phyloP scores from a whole-genome alignment of 2,113 vertebrate species.

The Epinephelus moara region DNA sequence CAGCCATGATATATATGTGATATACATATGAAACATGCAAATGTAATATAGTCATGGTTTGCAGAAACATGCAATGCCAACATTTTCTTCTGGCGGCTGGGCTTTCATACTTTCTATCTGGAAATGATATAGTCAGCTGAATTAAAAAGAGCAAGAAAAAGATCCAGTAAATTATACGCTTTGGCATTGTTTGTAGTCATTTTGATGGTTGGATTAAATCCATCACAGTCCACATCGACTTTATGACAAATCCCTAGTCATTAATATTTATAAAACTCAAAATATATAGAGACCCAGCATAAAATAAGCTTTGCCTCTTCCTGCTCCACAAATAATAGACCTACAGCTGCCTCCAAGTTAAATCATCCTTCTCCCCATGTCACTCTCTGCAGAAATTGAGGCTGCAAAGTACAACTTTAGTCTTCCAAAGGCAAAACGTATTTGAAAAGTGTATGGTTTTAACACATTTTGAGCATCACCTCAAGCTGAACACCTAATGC shows the following conservation, averaged over 20 bases:
- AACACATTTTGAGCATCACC: background rate
- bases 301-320: conserved; percentile 8
- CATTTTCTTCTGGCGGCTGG: too few relatives aligned
- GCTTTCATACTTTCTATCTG: background rate
- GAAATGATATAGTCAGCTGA: background rate
- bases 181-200: conserved; percentile 5
- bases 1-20: too few relatives aligned
- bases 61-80: too few relatives aligned
- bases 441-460: background rate
- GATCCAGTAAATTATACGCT: conserved; percentile 3
- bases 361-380: background rate
- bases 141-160: background rate
- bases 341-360: background rate
- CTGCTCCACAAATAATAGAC: conserved; percentile 26
- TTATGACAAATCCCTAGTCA: conserved; percentile 5
- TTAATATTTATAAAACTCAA: conserved; percentile 44
- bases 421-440: background rate
- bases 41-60: too few relatives aligned
- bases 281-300: conserved; percentile 22
- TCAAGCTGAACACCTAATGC: background rate
- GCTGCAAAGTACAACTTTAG: background rate
- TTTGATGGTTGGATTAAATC: conserved; percentile 25
- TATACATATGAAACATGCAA: too few relatives aligned
- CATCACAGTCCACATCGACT: conserved; percentile 32
- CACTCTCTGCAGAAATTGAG: background rate